Base-by-base conservation (phyloP, 2,113 vertebrate genomes). In the Archilochus colubris region DNA sequence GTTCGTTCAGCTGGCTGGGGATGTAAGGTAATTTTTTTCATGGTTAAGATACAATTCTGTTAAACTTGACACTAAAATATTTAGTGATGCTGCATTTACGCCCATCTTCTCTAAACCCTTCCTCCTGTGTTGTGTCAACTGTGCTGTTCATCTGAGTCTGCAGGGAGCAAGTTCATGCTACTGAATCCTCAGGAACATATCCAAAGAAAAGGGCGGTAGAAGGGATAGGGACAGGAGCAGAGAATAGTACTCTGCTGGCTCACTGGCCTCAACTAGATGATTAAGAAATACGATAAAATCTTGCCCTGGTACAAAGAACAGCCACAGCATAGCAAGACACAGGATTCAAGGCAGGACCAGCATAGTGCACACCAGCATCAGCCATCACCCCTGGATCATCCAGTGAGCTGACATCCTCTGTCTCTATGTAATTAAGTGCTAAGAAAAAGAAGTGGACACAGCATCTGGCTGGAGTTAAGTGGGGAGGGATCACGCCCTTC, bases 21-120 rank as follows among this genome's bases (percentile, higher is more conserved):
- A 82, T 24, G 68, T 27, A 62, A 82, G 33, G 43, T 10, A 28
- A 33, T 74, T 74, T 75, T 67, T 78, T 87, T 43, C 68, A 74
- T 63, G 43, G 59, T 59, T 83, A 86, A 28, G 78, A 68, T 54
- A 68, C 25, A 69, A 55, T 55, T 82, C 90, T 95, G 86, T 82
- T 90, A 70, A 73, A 88, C 38, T 0, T 80, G 90, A 91, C 92
- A 55, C 79, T 66, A 85, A 95, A 96, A 80, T 74, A 90, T 67
- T 76, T 91, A 82, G 43, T 63, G 68, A 63, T 77, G 72, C 59
- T 91, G 76, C 72, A 91, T 59, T 85, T 88, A 70, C 0, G 30
- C 69, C 61, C 82, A 50, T 70, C 77, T 89, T 74, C n/a, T 78
- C 46, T 77, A 73, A 74, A 91, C 68, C 68, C 33, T 69, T 38